Conservation (phyloP, 2,113 vertebrate species). For the Eclectus roratus region DNA sequence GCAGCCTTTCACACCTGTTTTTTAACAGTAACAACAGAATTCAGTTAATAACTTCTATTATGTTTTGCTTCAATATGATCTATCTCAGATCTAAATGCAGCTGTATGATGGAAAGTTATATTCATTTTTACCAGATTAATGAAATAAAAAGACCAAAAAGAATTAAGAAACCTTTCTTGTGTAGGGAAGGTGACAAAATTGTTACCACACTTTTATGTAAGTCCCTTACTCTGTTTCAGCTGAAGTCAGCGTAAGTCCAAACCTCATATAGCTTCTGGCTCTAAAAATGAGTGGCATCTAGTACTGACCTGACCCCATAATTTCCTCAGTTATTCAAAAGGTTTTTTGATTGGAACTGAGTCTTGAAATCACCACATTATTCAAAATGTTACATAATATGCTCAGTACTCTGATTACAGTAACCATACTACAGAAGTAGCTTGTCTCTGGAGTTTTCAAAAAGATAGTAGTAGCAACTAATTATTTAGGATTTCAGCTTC, state of each 20-base stretch:
- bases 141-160: not conserved
- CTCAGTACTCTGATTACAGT: not conserved
- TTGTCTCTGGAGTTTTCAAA: not conserved
- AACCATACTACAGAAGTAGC: not conserved
- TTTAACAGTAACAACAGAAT: not conserved
- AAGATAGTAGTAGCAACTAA: not conserved
- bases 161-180: not conserved
- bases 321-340: not conserved
- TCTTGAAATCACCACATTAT: not conserved
- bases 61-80: not conserved
- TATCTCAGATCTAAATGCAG: not conserved
- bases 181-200: not conserved
- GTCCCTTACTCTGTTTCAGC: not conserved
- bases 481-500: not conserved
- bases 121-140: not conserved
- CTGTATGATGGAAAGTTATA: not conserved
- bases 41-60: not conserved
- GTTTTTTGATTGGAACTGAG: not conserved
- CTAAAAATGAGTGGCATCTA: not conserved
- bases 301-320: not conserved
- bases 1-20: not conserved
- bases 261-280: not conserved
- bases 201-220: accelerated
- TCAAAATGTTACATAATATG: not conserved
- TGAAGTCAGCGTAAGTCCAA: not conserved